Conservation (phyloP, 1,140 invertebrate genomes). For the Drosophila dunni region DNA sequence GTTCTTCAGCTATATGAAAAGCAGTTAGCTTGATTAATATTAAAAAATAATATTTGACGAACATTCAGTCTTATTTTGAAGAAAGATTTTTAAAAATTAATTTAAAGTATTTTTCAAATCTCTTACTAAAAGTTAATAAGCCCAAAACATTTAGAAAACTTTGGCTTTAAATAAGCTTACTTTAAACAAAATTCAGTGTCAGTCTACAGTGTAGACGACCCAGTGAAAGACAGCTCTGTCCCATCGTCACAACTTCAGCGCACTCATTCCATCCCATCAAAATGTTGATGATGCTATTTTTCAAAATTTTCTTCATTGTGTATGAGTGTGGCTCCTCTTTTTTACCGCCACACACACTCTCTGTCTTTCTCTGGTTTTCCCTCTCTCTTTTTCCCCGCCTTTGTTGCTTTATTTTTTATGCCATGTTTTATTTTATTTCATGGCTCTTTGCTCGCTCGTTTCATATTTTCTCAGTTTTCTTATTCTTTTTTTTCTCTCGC, state of each 20-base stretch:
- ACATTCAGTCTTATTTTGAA: no score
- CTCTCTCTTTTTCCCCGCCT: constrained; percentile 5
- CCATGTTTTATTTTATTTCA: constrained; percentile 58
- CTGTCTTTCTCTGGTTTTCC: constrained; percentile 4
- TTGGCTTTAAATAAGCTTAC: no score
- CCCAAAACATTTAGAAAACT: no score
- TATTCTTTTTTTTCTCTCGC: constrained; percentile 7
- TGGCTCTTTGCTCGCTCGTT: constrained; percentile 29
- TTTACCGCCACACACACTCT: constrained; percentile 10
- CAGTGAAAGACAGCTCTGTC: background rate
- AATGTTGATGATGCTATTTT: constrained; percentile 79
- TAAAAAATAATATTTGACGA: no score
- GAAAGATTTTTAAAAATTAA: no score
- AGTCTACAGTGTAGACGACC: background rate
- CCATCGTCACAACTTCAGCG: background rate
- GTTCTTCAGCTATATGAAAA: no score
- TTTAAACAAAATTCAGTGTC: no score
- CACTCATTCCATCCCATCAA: constrained; percentile 17
- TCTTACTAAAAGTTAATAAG: no score
- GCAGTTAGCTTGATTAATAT: no score
- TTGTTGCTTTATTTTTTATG: constrained; percentile 23
- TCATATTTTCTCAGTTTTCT: constrained; percentile 30
- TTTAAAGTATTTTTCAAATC: no score
- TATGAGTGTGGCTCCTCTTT: constrained; percentile 18
- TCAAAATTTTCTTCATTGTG: constrained; percentile 56